phyloP scores from a whole-genome alignment of 1,140 invertebrate species.

The Nomia melanderi region DNA sequence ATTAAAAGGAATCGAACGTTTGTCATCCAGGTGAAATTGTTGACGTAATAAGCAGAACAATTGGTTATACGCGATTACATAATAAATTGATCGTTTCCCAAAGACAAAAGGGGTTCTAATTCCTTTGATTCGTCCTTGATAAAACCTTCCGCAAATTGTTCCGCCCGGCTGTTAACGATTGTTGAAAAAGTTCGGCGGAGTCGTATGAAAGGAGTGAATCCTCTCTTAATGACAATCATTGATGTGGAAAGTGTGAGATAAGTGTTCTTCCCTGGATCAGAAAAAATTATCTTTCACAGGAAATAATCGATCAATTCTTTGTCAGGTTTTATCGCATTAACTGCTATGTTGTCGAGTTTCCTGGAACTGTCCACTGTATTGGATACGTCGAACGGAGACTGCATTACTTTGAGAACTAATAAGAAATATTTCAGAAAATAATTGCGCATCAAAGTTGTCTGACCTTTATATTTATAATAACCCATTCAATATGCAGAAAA shows the following conservation, averaged over 20 bases:
- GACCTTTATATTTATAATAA: too few species aligned
- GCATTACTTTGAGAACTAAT: background rate
- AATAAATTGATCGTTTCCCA: background rate
- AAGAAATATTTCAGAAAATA: background rate
- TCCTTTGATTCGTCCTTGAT: background rate
- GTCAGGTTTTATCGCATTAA: conserved; percentile 18
- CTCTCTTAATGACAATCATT: conserved; percentile 14
- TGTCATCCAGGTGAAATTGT: too few species aligned
- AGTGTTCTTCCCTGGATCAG: conserved; percentile 30
- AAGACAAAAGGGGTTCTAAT: too few species aligned
- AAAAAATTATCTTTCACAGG: conserved; percentile 25
- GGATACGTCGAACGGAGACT: background rate
- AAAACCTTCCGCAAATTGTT: background rate
- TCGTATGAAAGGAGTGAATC: background rate
- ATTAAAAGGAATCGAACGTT: background rate
- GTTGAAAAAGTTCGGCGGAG: background rate
- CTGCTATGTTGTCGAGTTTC: background rate
- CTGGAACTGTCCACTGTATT: conserved; percentile 2
- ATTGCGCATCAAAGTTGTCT: too few species aligned
- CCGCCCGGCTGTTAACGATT: background rate
- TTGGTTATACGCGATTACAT: too few species aligned
- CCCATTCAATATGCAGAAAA: too few species aligned
- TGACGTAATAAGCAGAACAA: too few species aligned
- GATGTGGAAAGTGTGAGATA: conserved; percentile 37
- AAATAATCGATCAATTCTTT: conserved; percentile 44